A percentile compares a stretch with the other conserved stretches of the same genome.
phyloP scores from a whole-genome alignment of 2,888 invertebrate species.

The Entomobrya multifasciata region DNA sequence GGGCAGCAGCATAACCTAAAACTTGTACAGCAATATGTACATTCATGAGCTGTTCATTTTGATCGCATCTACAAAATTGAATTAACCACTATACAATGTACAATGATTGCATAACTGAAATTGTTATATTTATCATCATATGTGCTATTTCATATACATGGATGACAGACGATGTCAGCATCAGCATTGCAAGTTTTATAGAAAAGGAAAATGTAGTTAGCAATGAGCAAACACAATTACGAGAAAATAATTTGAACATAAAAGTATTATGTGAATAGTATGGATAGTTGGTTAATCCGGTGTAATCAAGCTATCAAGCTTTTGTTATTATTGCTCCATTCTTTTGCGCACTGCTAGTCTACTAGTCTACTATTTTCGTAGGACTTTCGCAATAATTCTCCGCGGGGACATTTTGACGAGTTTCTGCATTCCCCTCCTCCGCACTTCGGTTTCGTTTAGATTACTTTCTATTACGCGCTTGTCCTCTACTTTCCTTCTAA shows the following conservation, averaged over 20 bases:
- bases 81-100: too few species aligned
- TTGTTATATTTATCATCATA: too few species aligned
- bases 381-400: constrained; percentile 47
- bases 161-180: neutral
- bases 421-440: neutral
- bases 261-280: constrained; percentile 46
- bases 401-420: constrained; percentile 49
- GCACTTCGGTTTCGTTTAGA: neutral
- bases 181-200: neutral
- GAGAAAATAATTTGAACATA: constrained; percentile 59
- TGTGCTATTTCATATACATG: neutral
- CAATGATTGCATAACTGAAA: too few species aligned
- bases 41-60: too few species aligned
- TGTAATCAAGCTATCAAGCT: constrained; percentile 63
- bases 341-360: neutral
- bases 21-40: too few species aligned
- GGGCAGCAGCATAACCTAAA: too few species aligned
- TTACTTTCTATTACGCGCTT: too few species aligned
- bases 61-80: too few species aligned
- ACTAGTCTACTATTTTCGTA: constrained; percentile 52
- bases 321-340: constrained; percentile 17
- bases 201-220: constrained; percentile 22
- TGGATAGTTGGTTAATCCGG: constrained; percentile 43
- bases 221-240: constrained; percentile 59
- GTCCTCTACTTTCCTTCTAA: neutral